Evolutionary conservation across 2,113 vertebrate species (phyloP).

Genomic region (Labrus mixtus): DNA sequence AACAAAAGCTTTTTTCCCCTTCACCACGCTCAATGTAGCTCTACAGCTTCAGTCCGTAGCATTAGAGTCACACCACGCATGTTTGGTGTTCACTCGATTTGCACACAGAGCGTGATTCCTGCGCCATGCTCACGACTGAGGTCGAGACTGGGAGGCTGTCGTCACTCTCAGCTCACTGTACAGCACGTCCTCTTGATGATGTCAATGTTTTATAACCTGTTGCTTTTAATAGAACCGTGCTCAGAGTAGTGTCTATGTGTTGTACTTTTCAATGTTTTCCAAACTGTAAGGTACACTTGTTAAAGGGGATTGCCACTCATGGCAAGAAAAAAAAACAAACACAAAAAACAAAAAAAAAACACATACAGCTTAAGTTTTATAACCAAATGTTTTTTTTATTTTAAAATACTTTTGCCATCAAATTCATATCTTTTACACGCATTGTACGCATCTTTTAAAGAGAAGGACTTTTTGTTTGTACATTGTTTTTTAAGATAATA

Average conservation of each 20-base stretch:
- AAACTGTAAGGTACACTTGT: constrained; percentile 38
- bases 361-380: background rate
- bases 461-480: background rate
- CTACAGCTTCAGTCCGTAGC: constrained; percentile 73
- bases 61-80: constrained; percentile 59
- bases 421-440: background rate
- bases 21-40: constrained; percentile 67
- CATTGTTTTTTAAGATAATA: background rate
- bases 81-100: constrained; percentile 62
- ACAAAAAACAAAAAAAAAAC: background rate
- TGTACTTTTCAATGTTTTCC: constrained; percentile 68
- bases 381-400: background rate
- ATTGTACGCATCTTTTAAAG: background rate
- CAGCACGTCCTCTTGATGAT: constrained; percentile 79
- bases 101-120: constrained; percentile 55
- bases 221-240: constrained; percentile 75
- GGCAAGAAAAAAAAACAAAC: background rate
- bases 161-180: constrained; percentile 61
- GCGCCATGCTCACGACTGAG: constrained; percentile 45
- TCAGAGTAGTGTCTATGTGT: constrained; percentile 64
- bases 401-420: background rate
- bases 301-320: constrained; percentile 69
- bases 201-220: constrained; percentile 80
- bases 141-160: constrained; percentile 51
- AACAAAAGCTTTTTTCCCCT: constrained; percentile 41